Percentiles rank a stretch among this genome's conserved stretches.
Evolutionary conservation across 2,888 invertebrate species (phyloP).

Genomic region (Ariolimax columbianus): DNA sequence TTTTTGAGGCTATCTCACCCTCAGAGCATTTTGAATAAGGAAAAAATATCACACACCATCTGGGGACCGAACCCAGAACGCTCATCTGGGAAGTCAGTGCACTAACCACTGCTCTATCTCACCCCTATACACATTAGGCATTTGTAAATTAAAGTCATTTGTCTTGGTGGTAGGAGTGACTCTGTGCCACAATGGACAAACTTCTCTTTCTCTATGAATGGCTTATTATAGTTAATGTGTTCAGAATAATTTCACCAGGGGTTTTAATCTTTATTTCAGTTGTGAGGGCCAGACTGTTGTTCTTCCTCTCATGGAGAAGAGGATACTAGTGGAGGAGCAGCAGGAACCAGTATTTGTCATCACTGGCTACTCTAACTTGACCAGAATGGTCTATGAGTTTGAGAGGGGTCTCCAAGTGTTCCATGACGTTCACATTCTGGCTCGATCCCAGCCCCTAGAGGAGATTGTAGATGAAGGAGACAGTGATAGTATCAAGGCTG

Average conservation of each 20-base stretch:
- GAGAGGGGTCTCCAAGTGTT: conserved; percentile 92
- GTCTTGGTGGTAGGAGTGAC: too few species aligned
- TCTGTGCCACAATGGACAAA: too few species aligned
- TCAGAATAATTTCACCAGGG: not conserved
- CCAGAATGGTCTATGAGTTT: conserved; percentile 91
- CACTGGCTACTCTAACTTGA: conserved; percentile 87
- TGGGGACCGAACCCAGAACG: too few species aligned
- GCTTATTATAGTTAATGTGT: too few species aligned
- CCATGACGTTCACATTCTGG: conserved; percentile 87
- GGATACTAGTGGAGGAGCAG: conserved; percentile 91
- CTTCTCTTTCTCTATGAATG: too few species aligned
- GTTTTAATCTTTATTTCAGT: conserved; percentile 56
- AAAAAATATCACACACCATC: too few species aligned
- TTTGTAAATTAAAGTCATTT: too few species aligned
- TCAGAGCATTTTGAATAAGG: too few species aligned
- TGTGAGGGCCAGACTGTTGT: conserved; percentile 64
- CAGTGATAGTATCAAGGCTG: conserved; percentile 56
- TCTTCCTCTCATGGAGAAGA: conserved; percentile 83
- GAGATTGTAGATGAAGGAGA: conserved; percentile 57
- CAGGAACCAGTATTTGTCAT: conserved; percentile 91
- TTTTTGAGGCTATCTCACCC: too few species aligned
- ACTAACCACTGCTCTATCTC: too few species aligned
- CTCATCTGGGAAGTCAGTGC: too few species aligned
- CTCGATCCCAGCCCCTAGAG: conserved; percentile 68
- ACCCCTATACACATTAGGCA: too few species aligned